Base-by-base conservation (phyloP, 1,140 invertebrate genomes). In the Caenorhabditis briggsae region DNA sequence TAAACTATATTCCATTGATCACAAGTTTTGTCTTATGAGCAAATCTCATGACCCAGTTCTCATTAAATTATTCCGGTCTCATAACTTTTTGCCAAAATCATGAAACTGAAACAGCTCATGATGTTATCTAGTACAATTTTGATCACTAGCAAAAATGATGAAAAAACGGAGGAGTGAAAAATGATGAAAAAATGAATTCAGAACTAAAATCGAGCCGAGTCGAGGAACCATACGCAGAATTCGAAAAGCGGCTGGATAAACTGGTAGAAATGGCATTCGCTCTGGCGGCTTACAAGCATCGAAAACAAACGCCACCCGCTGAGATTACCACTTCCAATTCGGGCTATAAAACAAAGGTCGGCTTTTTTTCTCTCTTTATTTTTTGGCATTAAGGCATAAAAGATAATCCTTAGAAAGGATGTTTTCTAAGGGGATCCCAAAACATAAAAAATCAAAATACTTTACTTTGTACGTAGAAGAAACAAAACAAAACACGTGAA, bases 181-280 rank as follows among this genome's bases (percentile, higher is more conserved):
- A 33, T 11, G 33, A 5, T 8, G 9, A 64, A 64, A 43, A 70
- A 70, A 70, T 12, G n/a, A 8, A 70, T 78, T 78, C 33, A 78
- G 70, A 78, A 53, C 14, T 78, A 25, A 78, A 78, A 78, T 50
- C 70, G 50, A 78, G 46, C n/a, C 43, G 70, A 50, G 46, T 78
- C 3, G 70, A 78, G 5, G 70, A 78, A 50, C 14, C 70, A 25
- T 78, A 50, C 46, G 5, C 2, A 23, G 70, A 78, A 53, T 23
- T 78, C 5, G 70, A 78, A 23, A 50, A 53, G 9, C 25, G 70
- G 23, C 46, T 78, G 14, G 33, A 78, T 41, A 48, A 78, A 78
- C 46, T 78, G 5, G 46, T 78, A 14, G 70, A 78, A 5, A 78
- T 78, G 70, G 70, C 70, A 50, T 78, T 78, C 20, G 18, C 50